Evolutionary conservation across 2,113 vertebrate genomes (phyloP).

Genomic region (Ornithorhynchus anatinus): DNA sequence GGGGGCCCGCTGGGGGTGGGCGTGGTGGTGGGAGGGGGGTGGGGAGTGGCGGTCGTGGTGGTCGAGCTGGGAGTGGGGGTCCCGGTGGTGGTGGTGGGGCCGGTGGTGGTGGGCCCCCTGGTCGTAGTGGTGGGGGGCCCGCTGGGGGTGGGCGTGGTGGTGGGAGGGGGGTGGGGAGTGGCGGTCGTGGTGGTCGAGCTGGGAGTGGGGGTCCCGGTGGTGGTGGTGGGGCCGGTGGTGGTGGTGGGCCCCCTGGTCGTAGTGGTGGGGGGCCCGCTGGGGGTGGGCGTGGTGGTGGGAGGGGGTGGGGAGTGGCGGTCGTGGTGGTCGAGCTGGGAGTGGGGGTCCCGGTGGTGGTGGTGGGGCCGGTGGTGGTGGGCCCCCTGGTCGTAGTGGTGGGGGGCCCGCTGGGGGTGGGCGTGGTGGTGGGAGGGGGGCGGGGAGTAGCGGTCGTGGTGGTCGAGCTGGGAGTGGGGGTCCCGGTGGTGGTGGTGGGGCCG

Average conservation of each 20-base stretch:
- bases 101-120: rapidly evolving
- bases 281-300: not conserved
- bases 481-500: rapidly evolving
- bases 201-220: rapidly evolving
- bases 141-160: not conserved
- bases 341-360: not conserved
- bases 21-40: rapidly evolving
- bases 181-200: not conserved
- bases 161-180: rapidly evolving
- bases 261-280: not conserved
- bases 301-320: not conserved
- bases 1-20: no score
- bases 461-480: not conserved
- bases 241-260: not conserved
- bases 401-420: no score
- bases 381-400: not conserved
- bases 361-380: rapidly evolving
- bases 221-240: not conserved
- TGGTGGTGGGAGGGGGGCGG: not conserved
- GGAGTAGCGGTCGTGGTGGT: not conserved
- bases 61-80: rapidly evolving
- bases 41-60: not conserved
- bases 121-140: rapidly evolving
- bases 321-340: not conserved
- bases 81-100: rapidly evolving